These are phyloP conservation scores for Corythornis cristatus DNA, from an alignment of 2,113 vertebrate genomes.

Conservation along the genomic window DNA sequence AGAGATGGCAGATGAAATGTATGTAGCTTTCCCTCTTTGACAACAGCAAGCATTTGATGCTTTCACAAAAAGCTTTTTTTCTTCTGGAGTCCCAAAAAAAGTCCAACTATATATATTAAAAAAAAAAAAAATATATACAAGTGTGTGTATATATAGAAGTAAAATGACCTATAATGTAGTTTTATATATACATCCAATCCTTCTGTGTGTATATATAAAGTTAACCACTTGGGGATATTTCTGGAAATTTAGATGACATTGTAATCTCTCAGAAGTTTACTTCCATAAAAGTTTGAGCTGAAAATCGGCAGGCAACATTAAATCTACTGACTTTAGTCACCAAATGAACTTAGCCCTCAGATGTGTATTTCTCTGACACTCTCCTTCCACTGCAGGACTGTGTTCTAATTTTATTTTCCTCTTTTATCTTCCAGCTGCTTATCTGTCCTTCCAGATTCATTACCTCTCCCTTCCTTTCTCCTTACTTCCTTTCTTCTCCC, in stretches of 20 bases:
- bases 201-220: not conserved
- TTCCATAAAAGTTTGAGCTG: not conserved
- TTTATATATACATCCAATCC: not conserved
- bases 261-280: not conserved
- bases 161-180: accelerated
- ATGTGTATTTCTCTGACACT: not conserved
- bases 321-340: conserved; percentile 7
- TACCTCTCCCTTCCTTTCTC: conserved; percentile 35
- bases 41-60: not conserved
- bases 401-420: conserved; percentile 39
- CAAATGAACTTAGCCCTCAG: not conserved
- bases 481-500: conserved; percentile 36
- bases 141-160: not conserved
- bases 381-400: not conserved
- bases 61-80: not conserved
- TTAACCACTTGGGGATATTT: not conserved
- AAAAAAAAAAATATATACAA: not conserved
- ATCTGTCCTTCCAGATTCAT: conserved; percentile 68
- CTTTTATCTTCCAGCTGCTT: conserved; percentile 51
- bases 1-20: not conserved
- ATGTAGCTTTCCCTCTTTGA: not conserved
- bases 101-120: accelerated
- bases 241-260: not conserved
- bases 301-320: not conserved
- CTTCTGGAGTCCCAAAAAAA: not conserved